phyloP scores from a whole-genome alignment of 2,888 invertebrate species.

The Hoplodrina ambigua region DNA sequence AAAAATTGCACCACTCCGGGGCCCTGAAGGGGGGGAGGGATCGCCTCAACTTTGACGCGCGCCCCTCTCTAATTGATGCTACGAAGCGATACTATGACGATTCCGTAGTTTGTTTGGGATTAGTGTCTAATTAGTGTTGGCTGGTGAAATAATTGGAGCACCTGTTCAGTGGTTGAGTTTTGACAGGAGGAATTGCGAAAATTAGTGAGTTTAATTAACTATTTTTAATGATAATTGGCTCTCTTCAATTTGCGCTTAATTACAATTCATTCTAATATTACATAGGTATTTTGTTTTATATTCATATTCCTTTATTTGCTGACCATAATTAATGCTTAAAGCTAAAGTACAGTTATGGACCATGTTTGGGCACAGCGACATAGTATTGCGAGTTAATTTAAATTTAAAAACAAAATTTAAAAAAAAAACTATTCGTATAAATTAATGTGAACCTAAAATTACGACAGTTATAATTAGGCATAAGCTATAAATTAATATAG shows the following conservation, averaged over 20 bases:
- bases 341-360: no score
- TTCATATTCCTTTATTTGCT: no score
- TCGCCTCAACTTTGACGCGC: constrained; percentile 85
- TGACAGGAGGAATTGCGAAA: not conserved
- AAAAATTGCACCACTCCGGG: constrained; percentile 82
- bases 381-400: no score
- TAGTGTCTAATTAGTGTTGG: constrained; percentile 39
- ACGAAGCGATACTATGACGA: constrained; percentile 75
- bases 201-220: constrained; percentile 11
- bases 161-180: constrained; percentile 7
- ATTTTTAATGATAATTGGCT: constrained; percentile 5
- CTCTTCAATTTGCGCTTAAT: not conserved
- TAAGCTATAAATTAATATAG: no score
- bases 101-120: constrained; percentile 68
- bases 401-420: no score
- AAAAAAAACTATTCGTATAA: no score
- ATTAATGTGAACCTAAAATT: no score
- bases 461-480: no score
- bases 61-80: constrained; percentile 82
- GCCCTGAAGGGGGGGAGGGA: constrained; percentile 56
- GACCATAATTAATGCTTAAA: no score
- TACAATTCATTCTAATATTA: no score
- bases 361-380: no score
- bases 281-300: no score
- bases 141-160: constrained; percentile 29